A percentile compares a stretch with the other conserved stretches of the same genome.
These are phyloP conservation scores for Eretmocerus hayati DNA, from an alignment of 2,888 invertebrate genomes.

Conservation along the genomic window DNA sequence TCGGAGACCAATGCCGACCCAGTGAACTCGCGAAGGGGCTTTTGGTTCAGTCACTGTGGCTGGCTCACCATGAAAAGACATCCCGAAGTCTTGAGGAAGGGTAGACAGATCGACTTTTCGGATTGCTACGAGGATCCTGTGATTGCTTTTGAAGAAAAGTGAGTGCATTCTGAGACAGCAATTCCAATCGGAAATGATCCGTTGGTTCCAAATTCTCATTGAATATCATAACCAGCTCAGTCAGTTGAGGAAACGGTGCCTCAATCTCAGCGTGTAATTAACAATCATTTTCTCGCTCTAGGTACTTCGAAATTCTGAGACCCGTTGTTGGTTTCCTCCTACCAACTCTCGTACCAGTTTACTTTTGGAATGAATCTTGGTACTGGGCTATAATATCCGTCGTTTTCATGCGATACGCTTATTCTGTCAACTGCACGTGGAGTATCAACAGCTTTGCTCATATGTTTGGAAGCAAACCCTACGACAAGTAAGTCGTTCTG, in stretches of 20 bases:
- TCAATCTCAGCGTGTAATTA: too few species aligned
- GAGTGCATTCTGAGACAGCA: constrained; percentile 25
- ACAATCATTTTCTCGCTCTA: too few species aligned
- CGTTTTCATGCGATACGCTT: constrained; percentile 48
- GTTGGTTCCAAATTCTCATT: background rate
- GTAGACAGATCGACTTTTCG: constrained; percentile 68
- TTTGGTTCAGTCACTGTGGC: constrained; percentile 88
- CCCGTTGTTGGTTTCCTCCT: constrained; percentile 52
- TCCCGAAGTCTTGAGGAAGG: constrained; percentile 71
- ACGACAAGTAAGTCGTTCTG: constrained; percentile 31
- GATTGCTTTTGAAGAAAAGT: constrained; percentile 68
- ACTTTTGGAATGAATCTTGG: constrained; percentile 52
- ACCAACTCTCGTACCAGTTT: constrained; percentile 52
- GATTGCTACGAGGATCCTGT: constrained; percentile 74
- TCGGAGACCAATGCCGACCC: constrained; percentile 68
- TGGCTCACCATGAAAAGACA: constrained; percentile 90
- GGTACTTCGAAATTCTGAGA: constrained; percentile 50
- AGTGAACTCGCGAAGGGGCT: constrained; percentile 73
- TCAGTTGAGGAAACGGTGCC: too few species aligned
- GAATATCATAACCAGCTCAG: background rate
- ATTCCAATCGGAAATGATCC: background rate
- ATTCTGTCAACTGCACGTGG: constrained; percentile 54
- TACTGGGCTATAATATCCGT: constrained; percentile 47
- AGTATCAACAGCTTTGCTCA: constrained; percentile 55
- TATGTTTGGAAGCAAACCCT: constrained; percentile 34